These are phyloP conservation scores for Anthonomus grandis DNA, from an alignment of 1,140 invertebrate species.

Conservation along the genomic window DNA sequence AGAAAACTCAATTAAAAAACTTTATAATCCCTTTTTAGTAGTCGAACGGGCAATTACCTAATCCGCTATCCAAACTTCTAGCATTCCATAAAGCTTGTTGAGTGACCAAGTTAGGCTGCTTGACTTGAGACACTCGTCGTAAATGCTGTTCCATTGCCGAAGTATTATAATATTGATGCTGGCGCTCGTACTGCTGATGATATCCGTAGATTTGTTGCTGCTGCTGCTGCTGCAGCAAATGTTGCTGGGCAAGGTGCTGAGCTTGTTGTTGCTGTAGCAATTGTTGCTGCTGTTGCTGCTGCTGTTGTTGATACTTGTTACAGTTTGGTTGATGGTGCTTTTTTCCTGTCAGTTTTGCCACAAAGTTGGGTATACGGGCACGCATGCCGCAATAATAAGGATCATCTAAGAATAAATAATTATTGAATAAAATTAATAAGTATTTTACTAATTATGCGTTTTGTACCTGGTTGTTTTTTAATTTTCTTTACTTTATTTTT, in stretches of 20 bases:
- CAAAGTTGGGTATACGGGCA: conserved; percentile 78
- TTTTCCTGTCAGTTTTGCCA: conserved; percentile 54
- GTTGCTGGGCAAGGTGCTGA: no score
- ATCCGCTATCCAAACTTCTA: conserved; percentile 23
- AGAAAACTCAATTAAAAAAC: no score
- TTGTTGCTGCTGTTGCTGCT: conserved; percentile 1
- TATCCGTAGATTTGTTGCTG: conserved; percentile 19
- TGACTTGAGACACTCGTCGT: conserved; percentile 17
- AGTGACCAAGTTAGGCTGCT: conserved; percentile 9
- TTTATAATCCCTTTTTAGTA: no score
- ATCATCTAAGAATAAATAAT: no score
- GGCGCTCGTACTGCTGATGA: conserved; percentile 16
- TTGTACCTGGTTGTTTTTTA: conserved; percentile 16
- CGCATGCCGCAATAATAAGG: conserved; percentile 87
- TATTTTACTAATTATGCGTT: not conserved
- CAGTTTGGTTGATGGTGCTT: conserved; percentile 13
- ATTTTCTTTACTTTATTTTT: conserved; percentile 15
- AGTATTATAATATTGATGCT: not conserved
- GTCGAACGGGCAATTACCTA: conserved; percentile 17
- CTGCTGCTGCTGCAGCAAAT: conserved; percentile 3
- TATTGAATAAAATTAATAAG: not conserved
- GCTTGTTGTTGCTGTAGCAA: not conserved
- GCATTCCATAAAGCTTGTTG: conserved; percentile 16
- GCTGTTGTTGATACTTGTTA: not conserved
- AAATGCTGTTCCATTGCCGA: conserved; percentile 19